Conservation (phyloP, 2,113 vertebrate species). For the Glareola pratincola region DNA sequence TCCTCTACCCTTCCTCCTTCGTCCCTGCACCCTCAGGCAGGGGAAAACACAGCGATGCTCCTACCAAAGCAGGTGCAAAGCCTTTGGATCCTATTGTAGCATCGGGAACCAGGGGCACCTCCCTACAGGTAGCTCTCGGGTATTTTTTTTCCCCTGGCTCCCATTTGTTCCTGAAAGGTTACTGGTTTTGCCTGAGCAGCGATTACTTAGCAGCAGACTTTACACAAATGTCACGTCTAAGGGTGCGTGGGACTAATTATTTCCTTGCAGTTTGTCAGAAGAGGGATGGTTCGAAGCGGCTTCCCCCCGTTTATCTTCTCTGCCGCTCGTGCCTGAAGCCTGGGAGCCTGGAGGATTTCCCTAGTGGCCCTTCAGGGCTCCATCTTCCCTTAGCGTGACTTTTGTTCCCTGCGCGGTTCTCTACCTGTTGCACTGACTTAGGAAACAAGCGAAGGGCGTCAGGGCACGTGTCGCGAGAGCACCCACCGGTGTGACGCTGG, state of each 20-base stretch:
- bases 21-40: background rate
- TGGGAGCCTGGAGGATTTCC: background rate
- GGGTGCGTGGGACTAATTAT: background rate
- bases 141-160: background rate
- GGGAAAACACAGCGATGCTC: fast-evolving
- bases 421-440: background rate
- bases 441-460: fast-evolving
- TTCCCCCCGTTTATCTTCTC: background rate
- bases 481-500: fast-evolving
- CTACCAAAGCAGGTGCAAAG: background rate
- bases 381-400: fast-evolving
- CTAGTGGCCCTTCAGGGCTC: background rate
- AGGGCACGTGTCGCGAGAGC: fast-evolving
- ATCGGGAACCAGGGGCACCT: background rate
- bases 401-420: background rate
- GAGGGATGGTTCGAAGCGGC: background rate
- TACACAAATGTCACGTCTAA: background rate
- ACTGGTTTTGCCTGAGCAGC: background rate
- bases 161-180: background rate
- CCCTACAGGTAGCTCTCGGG: background rate
- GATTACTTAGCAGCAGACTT: background rate
- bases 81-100: fast-evolving
- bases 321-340: background rate
- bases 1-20: background rate
- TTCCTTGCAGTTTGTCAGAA: background rate